These are phyloP conservation scores for Villa cingulata DNA, from an alignment of 2,888 invertebrate genomes.

Conservation along the genomic window DNA sequence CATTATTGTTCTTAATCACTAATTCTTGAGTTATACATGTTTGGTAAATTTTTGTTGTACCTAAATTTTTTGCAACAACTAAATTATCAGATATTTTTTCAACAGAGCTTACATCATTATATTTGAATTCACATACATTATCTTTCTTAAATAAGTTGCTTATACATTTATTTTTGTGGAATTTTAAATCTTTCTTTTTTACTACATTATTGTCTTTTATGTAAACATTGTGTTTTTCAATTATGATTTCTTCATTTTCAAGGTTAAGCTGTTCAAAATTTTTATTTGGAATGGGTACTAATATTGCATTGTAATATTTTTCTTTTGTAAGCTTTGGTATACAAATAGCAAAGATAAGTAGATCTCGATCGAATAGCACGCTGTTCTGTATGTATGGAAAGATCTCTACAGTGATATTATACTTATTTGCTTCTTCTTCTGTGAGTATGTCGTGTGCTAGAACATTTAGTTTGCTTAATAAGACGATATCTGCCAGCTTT, in stretches of 20 bases:
- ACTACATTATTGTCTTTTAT: not conserved
- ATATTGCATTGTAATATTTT: not conserved
- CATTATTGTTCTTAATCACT: not conserved
- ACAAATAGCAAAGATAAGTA: not conserved
- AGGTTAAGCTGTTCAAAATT: not conserved
- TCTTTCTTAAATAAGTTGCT: not conserved
- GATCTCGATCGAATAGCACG: not conserved
- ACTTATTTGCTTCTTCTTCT: conserved; percentile 1
- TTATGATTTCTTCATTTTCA: not conserved
- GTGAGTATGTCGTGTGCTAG: conserved; percentile 3
- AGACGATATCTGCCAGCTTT: conserved; percentile 1
- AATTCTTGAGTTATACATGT: not conserved
- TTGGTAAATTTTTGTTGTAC: not conserved
- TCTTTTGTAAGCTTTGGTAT: not conserved
- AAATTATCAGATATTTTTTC: not conserved
- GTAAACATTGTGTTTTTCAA: not conserved
- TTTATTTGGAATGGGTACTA: conserved; percentile 3
- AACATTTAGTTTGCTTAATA: not conserved
- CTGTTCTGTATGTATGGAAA: not conserved
- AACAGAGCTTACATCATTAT: not conserved
- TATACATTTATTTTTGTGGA: not conserved
- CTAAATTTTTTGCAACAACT: not conserved
- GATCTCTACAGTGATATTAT: conserved; percentile 2
- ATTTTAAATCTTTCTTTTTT: not conserved
- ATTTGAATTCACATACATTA: not conserved